Percentiles rank a stretch among this genome's conserved stretches.
phyloP scores from a whole-genome alignment of 1,140 invertebrate species.

The Lutraria rhynchaena region DNA sequence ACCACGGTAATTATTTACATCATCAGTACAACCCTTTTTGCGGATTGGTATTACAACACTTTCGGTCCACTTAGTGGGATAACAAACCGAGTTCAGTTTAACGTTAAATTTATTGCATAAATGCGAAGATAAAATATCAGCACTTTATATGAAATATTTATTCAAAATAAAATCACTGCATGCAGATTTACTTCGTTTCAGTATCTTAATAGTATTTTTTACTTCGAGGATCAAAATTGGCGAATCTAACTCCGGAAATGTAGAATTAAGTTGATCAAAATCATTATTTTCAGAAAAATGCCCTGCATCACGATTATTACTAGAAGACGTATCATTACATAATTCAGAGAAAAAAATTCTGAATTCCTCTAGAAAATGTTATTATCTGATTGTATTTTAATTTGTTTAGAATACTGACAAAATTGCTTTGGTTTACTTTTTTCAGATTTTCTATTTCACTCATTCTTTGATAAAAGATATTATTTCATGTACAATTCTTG shows the following conservation, averaged over 20 bases:
- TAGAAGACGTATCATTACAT: conserved; percentile 11
- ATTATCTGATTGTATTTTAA: no score
- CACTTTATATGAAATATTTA: conserved; percentile 21
- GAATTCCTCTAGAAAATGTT: no score
- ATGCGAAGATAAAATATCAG: background rate
- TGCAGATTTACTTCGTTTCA: background rate
- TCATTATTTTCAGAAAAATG: background rate
- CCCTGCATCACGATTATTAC: background rate
- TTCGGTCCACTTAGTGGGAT: no score
- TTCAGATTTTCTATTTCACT: no score
- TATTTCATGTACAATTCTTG: no score
- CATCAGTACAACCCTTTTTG: no score
- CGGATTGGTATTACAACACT: no score
- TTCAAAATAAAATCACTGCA: conserved; percentile 21
- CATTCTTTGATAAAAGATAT: no score
- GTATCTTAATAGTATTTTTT: conserved; percentile 22
- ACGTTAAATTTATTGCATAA: conserved; percentile 24
- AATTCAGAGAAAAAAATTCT: background rate
- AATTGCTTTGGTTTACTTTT: conserved; percentile 9
- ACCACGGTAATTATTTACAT: no score
- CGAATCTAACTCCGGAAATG: no score
- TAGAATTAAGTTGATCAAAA: conserved; percentile 6
- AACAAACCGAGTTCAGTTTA: background rate
- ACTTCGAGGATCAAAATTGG: no score
- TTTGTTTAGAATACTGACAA: background rate